Evolutionary conservation across 2,888 invertebrate genomes (phyloP).

Genomic region (Bombylius discolor): DNA sequence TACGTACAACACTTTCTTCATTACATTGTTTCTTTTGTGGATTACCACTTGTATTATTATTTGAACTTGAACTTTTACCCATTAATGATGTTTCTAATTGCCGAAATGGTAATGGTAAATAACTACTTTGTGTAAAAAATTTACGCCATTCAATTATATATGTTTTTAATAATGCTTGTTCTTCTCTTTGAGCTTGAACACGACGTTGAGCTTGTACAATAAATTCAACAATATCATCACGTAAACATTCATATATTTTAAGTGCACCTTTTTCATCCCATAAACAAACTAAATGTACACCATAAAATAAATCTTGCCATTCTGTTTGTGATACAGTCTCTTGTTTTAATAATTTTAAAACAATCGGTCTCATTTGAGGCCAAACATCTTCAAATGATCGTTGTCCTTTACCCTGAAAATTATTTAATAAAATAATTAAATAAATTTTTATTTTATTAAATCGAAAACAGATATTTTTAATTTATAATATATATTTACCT

Average conservation of each 20-base stretch:
- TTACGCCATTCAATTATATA: constrained; percentile 98
- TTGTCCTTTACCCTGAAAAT: constrained; percentile 56
- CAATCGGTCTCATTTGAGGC: constrained; percentile 88
- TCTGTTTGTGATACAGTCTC: constrained; percentile 85
- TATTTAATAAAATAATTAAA: too few relatives aligned
- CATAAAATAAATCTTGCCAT: constrained; percentile 97
- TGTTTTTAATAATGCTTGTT: constrained; percentile 87
- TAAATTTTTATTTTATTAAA: too few relatives aligned
- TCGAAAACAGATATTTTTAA: too few relatives aligned
- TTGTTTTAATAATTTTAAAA: constrained; percentile 84
- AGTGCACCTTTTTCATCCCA: constrained; percentile 94
- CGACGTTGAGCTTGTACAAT: constrained; percentile 84
- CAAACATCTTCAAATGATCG: constrained; percentile 91
- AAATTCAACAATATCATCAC: constrained; percentile 86
- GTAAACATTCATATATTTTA: constrained; percentile 77
- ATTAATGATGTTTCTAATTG: constrained; percentile 79
- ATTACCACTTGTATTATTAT: constrained; percentile 27
- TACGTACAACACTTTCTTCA: constrained; percentile 84
- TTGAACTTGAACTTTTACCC: constrained; percentile 40
- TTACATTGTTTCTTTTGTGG: constrained; percentile 44
- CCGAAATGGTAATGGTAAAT: constrained; percentile 89
- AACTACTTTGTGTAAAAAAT: constrained; percentile 95
- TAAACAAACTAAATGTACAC: constrained; percentile 87
- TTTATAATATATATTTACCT: too few relatives aligned
- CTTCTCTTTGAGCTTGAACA: constrained; percentile 83